These are phyloP conservation scores for Drosophila longiperda DNA, from an alignment of 2,888 invertebrate genomes.

Conservation along the genomic window DNA sequence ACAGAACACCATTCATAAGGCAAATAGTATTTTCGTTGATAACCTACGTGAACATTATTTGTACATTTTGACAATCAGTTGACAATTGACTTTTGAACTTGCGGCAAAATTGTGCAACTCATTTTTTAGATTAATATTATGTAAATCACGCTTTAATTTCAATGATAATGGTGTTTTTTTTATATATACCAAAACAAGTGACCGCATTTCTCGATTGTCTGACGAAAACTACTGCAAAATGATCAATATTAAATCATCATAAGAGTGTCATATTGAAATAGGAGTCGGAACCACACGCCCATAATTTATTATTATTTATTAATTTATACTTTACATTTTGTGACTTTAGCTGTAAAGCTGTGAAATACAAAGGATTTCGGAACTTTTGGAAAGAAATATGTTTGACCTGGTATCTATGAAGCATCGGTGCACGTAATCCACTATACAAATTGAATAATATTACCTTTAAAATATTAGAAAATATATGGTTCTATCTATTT, in stretches of 20 bases:
- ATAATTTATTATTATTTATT: not conserved
- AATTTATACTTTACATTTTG: not conserved
- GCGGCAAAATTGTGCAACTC: not conserved
- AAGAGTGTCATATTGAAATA: not conserved
- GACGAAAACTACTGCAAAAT: not conserved
- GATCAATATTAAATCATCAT: not conserved
- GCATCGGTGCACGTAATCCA: not conserved
- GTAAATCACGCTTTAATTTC: not conserved
- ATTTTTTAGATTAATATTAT: not conserved
- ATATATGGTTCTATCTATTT: not conserved
- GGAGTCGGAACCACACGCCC: not conserved
- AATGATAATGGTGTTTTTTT: not conserved
- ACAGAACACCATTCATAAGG: not conserved
- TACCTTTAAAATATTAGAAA: not conserved
- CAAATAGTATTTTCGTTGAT: slow-evolving; percentile 15
- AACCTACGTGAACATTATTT: slow-evolving; percentile 11
- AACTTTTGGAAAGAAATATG: not conserved
- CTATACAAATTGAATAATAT: not conserved
- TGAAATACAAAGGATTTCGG: not conserved
- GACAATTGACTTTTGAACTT: not conserved
- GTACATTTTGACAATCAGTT: not conserved
- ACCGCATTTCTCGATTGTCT: not conserved
- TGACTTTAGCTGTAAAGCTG: not conserved
- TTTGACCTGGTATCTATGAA: not conserved
- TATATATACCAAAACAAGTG: not conserved